Base-by-base conservation (phyloP, 2,888 invertebrate genomes). In the Leptopterna dolabrata region DNA sequence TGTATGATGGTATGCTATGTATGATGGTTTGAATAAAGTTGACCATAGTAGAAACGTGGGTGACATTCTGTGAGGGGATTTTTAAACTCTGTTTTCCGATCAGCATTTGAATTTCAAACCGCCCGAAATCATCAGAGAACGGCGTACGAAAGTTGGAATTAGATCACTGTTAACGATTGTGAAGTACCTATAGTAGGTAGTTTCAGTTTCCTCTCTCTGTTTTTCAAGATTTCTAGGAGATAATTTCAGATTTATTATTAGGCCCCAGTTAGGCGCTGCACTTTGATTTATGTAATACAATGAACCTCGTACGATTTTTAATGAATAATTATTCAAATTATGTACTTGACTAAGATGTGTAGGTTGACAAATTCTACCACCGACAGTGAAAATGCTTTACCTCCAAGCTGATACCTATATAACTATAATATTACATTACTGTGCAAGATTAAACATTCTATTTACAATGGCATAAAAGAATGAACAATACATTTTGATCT, bases 111-210 rank as follows among this genome's bases (percentile, higher is more conserved):
- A 36, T 2, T 36, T 7, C 7, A 4, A 36, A 36, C 36, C 7
- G 47, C 13, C 63, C 63, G 63, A 63, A 24, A 63, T 63, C 63
- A 63, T 63, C 63, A 63, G 73, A 73, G 73, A 73, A 73, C 73
- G 73, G 73, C 73, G 73, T 73, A 73, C 73, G 73, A 73, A 73
- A 73, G 73, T 73, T 73, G 73, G 73, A 63, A 63, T 63, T 24
- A 63, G 24, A 63, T 24, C 63, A 63, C 24, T 19, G 24, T 63
- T 63, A 4, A 19, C 24, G n/a, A n/a, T n/a, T n/a, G n/a, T n/a
- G n/a, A n/a, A n/a, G n/a, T n/a, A n/a, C n/a, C n/a, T n/a, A n/a
- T n/a, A n/a, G n/a, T n/a, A n/a, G n/a, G n/a, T n/a, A n/a, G n/a
- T n/a, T n/a, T n/a, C n/a, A n/a, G n/a, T 36, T 36, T 36, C 36